Evolutionary conservation across 2,888 invertebrate species (phyloP), one percentile per base, ranked within the genome.

Genomic region (Parapristionchus giblindavisi): DNA sequence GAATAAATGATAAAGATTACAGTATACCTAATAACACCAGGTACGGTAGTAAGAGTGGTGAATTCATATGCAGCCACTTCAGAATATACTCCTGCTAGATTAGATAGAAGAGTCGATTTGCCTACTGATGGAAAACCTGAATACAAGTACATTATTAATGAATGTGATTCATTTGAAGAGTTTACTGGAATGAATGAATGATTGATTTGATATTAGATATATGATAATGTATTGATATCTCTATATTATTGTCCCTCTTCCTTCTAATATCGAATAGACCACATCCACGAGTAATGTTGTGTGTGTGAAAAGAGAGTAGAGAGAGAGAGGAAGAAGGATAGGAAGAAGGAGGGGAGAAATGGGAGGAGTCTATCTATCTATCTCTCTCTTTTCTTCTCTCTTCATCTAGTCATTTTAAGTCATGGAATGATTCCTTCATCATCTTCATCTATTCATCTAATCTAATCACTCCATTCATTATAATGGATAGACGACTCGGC

Each of bases 21-120:
- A 14, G 56, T n/a, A 54, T 54, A 72, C 72, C 89, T 85, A 76
- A 88, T 87, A 88, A 99, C 99, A 24, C 99, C 99, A 0, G 99
- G 99, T 17, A 99, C 99, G 11, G 99, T 99, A 0, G 99, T 99
- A 5, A 99, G 91, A 0, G 99, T 99, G 80, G 99, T 99, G 90
- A 99, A 99, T 90, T 99, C 99, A 89, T 99, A 99, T 0, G 98
- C 97, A 43, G 98, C 99, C 6, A 98, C 98, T 90, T 99, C 99
- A 0, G 98, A 98, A 89, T 99, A 99, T 14, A 99, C 99, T 21
- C 99, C 99, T n/a, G 99, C 98, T 80, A 99, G 90, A 85, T 95
- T 99, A 81, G 94, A 96, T 21, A 99, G 91, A 70, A 99, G 89
- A 0, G 99, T 99, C 0, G 98, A 98, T 89, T 99, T 99, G 0